Percentiles rank a stretch among this genome's conserved stretches.
phyloP scores from a whole-genome alignment of 2,797 vertebrate species.

The Hephaestus fuliginosus region DNA sequence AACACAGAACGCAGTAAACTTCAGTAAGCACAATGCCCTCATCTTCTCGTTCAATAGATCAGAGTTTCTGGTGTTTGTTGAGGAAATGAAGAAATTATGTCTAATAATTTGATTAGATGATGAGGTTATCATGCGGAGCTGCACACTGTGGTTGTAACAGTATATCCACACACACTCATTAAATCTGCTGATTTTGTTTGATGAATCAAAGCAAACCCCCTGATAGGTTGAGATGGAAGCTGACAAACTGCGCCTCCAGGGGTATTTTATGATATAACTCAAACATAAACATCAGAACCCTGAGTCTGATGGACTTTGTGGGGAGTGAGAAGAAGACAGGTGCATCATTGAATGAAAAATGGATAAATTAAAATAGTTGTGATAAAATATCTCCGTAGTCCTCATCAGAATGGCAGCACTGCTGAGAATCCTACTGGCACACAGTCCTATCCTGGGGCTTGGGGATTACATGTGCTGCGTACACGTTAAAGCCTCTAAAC shows the following conservation, averaged over 20 bases:
- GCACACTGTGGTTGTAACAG: constrained; percentile 27
- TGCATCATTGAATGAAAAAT: constrained; percentile 33
- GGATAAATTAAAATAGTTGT: constrained; percentile 41
- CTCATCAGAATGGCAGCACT: constrained; percentile 41
- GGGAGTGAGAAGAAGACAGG: constrained; percentile 12
- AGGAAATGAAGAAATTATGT: constrained; percentile 37
- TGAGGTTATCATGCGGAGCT: constrained; percentile 40
- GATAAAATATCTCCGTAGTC: constrained; percentile 46
- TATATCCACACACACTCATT: constrained; percentile 45
- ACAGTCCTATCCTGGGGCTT: constrained; percentile 64
- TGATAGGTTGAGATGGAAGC: constrained; percentile 43
- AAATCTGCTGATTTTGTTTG: constrained; percentile 60
- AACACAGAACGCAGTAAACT: constrained; percentile 56
- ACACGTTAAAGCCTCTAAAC: constrained; percentile 78
- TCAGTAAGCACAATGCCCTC: constrained; percentile 52
- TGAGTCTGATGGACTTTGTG: constrained; percentile 38
- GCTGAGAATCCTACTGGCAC: constrained; percentile 64
- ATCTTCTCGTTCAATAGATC: constrained; percentile 41
- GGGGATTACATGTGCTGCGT: constrained; percentile 79
- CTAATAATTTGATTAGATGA: constrained; percentile 48
- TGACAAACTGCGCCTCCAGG: constrained; percentile 35
- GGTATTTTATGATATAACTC: constrained; percentile 31
- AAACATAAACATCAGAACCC: constrained; percentile 49
- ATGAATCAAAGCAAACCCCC: constrained; percentile 55
- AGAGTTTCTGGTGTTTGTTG: constrained; percentile 30